phyloP scores from a whole-genome alignment of 2,797 vertebrate genomes.

The Sphenodon punctatus region DNA sequence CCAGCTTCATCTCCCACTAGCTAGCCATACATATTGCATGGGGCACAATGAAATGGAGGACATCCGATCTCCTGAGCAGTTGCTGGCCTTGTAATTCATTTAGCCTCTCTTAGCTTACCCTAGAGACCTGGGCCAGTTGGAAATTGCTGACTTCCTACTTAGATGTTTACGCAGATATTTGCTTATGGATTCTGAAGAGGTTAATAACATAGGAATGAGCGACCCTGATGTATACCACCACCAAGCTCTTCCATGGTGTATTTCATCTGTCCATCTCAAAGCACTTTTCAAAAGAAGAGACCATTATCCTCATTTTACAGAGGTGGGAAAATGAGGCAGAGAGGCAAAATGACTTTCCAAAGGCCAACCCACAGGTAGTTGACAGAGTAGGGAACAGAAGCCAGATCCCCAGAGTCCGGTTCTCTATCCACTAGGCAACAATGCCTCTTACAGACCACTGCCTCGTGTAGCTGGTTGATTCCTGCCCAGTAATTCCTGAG shows the following conservation, averaged over 20 bases:
- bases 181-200: not conserved
- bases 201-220: not conserved
- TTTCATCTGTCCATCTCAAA: too few species aligned
- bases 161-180: not conserved
- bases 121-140: not conserved
- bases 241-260: too few species aligned
- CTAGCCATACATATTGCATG: not conserved
- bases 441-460: too few species aligned
- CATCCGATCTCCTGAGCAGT: not conserved
- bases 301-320: too few species aligned
- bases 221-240: too few species aligned
- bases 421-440: too few species aligned
- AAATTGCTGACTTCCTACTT: not conserved
- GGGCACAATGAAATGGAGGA: not conserved
- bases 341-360: too few species aligned
- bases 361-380: too few species aligned
- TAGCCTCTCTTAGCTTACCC: not conserved
- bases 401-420: too few species aligned
- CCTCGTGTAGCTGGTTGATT: not conserved
- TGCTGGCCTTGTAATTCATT: accelerated
- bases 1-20: not conserved
- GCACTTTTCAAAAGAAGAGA: too few species aligned
- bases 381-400: too few species aligned
- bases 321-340: too few species aligned
- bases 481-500: not conserved